Evolutionary conservation across 2,888 invertebrate species (phyloP).

Genomic region (Sinotaia quadrata): DNA sequence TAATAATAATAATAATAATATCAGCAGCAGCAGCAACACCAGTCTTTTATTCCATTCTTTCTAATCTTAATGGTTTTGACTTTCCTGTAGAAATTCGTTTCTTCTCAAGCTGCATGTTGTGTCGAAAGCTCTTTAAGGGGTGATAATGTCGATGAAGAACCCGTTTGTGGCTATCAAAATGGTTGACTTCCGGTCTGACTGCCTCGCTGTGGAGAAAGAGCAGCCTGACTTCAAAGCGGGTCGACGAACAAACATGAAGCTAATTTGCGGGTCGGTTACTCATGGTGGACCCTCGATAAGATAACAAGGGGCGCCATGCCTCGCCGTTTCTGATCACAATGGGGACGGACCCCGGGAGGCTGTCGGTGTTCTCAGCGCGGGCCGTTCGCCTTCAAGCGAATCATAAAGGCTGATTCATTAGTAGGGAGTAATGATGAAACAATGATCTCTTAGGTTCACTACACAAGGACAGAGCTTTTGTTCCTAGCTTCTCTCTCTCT

Average conservation of each 20-base stretch:
- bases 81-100: no score
- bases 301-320: slow-evolving; percentile 12
- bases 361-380: not conserved
- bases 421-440: slow-evolving; percentile 23
- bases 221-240: slow-evolving; percentile 14
- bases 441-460: slow-evolving; percentile 13
- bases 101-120: no score
- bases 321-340: slow-evolving; percentile 28
- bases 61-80: no score
- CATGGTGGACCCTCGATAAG: slow-evolving; percentile 18
- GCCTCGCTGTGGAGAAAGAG: slow-evolving; percentile 14
- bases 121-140: no score
- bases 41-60: no score
- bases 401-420: not conserved
- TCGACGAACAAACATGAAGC: slow-evolving; percentile 15
- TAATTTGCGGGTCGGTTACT: slow-evolving; percentile 26
- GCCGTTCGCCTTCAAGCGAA: no score
- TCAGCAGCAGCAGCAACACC: no score
- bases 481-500: no score
- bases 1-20: no score
- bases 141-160: slow-evolving; percentile 7
- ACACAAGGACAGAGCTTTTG: not conserved
- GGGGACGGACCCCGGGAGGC: slow-evolving; percentile 14
- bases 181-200: slow-evolving; percentile 10
- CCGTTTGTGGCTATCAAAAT: not conserved